A percentile compares a stretch with the other conserved stretches of the same genome.
Evolutionary conservation across 2,888 invertebrate species (phyloP).

Genomic region (Callinectes sapidus): DNA sequence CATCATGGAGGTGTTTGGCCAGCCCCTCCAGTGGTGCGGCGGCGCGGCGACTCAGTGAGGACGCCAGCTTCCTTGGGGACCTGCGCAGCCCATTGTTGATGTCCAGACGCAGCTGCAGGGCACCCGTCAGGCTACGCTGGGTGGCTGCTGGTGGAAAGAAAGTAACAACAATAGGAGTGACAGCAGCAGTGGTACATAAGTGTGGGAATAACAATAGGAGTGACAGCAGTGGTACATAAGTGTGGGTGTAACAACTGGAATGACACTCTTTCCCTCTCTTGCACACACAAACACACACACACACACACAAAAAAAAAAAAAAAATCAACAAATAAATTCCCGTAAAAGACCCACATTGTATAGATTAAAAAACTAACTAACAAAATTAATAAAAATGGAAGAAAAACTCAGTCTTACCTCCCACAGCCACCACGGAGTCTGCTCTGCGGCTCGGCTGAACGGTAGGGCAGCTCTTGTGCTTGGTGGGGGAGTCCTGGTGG

Average conservation of each 20-base stretch:
- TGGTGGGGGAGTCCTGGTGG: slow-evolving; percentile 69
- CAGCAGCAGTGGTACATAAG: too few species aligned
- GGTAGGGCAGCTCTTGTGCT: slow-evolving; percentile 54
- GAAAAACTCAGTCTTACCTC: slow-evolving; percentile 9
- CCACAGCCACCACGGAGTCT: background rate
- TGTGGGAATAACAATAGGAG: too few species aligned
- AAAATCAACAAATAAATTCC: background rate
- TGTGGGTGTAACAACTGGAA: too few species aligned
- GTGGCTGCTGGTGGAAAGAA: background rate
- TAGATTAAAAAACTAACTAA: too few species aligned
- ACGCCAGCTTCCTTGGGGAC: background rate
- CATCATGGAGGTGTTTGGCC: slow-evolving; percentile 54
- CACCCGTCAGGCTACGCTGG: slow-evolving; percentile 9
- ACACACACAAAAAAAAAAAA: background rate
- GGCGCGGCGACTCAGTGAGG: background rate
- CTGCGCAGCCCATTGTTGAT: background rate
- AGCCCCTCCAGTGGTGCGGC: slow-evolving; percentile 46
- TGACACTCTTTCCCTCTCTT: too few species aligned
- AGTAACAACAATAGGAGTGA: background rate
- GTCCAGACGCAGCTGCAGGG: background rate
- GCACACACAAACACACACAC: background rate
- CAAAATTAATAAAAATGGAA: too few species aligned
- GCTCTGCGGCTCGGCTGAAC: slow-evolving; percentile 32
- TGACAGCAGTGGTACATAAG: too few species aligned
- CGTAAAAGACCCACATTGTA: too few species aligned